Evolutionary conservation across 2,113 vertebrate species (phyloP).

Genomic region (Calypte anna): DNA sequence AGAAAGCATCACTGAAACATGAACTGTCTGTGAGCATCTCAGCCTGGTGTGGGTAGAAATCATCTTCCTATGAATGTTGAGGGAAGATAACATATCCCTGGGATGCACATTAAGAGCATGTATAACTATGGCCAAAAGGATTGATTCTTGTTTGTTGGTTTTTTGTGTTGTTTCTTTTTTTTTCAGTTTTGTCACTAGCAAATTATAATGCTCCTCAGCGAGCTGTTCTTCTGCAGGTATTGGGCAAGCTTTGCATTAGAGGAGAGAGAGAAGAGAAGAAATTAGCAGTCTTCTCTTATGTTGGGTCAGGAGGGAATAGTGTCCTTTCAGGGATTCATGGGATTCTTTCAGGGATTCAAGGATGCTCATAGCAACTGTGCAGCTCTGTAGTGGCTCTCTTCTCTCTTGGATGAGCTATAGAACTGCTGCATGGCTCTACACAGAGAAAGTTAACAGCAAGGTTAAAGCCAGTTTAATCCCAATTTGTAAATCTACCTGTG

Average conservation of each 20-base stretch:
- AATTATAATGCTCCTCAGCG: neutral
- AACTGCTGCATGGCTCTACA: neutral
- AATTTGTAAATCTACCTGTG: neutral
- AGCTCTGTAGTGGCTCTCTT: neutral
- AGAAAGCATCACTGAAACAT: neutral
- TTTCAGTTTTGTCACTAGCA: neutral
- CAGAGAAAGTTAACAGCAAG: neutral
- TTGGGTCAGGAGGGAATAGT: neutral
- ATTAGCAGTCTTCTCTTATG: neutral
- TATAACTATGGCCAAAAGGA: neutral
- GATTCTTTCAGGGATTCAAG: neutral
- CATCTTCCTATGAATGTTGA: neutral
- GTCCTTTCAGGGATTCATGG: neutral
- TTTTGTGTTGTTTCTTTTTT: neutral
- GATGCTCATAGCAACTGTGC: neutral
- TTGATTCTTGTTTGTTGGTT: neutral
- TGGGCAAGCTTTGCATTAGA: neutral
- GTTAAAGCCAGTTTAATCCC: neutral
- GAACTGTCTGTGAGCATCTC: neutral
- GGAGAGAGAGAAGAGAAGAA: neutral
- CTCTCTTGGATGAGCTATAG: neutral
- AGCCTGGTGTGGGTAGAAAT: neutral
- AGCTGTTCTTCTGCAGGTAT: accelerated
- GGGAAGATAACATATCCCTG: neutral
- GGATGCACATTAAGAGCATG: neutral